Percentiles rank a stretch among this genome's conserved stretches.
Conservation (phyloP, 2,797 vertebrate species). For the Delichon dasypus region DNA sequence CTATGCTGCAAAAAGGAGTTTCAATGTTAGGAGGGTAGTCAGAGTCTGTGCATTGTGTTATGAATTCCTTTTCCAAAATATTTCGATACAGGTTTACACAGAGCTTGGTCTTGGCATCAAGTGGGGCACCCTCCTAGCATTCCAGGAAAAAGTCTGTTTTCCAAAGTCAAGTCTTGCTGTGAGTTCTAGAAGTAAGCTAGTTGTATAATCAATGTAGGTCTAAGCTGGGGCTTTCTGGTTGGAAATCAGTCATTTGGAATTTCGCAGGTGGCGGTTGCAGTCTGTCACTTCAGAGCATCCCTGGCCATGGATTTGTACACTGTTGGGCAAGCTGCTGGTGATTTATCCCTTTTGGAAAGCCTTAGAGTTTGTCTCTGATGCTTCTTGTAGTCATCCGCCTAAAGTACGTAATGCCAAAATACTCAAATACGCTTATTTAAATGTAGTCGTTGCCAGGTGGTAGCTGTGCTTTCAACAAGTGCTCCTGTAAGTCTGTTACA, state of each 20-base stretch:
- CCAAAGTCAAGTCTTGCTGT: neutral
- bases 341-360: neutral
- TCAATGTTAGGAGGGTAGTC: neutral
- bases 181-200: neutral
- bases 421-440: neutral
- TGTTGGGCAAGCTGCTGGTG: neutral
- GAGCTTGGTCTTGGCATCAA: neutral
- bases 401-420: neutral
- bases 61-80: neutral
- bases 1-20: neutral
- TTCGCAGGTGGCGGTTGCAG: fast-evolving
- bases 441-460: neutral
- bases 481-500: neutral
- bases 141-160: neutral
- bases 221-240: neutral
- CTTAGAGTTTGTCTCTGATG: neutral
- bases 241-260: neutral
- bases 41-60: neutral
- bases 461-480: neutral
- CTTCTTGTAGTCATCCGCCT: neutral
- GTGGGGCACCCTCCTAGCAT: neutral
- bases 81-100: neutral
- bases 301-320: neutral
- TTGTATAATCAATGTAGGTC: neutral
- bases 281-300: neutral